Conservation (phyloP, 2,797 vertebrate genomes). For the Crypturellus tataupa region DNA sequence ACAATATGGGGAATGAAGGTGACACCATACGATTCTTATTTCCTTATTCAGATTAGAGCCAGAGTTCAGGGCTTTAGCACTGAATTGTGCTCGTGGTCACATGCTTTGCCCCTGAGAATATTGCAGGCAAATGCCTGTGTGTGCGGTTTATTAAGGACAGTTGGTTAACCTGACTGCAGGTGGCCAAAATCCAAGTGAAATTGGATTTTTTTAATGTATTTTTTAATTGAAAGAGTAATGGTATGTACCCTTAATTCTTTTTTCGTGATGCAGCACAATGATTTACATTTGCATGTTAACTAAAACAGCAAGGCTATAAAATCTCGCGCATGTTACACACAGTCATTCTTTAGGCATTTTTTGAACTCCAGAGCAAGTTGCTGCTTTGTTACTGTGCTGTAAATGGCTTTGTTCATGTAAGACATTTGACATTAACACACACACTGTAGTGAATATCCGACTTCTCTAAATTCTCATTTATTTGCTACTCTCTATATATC, state of each 20-base stretch:
- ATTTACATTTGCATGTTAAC: not conserved
- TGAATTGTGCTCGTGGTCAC: not conserved
- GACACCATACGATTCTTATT: not conserved
- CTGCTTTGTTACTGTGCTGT: constrained; percentile 12
- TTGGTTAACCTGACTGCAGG: not conserved
- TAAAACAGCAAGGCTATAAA: constrained; percentile 16
- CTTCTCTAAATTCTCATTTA: constrained; percentile 24
- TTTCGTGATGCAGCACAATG: not conserved
- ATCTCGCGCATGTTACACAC: not conserved
- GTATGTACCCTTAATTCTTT: not conserved
- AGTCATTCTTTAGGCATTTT: not conserved
- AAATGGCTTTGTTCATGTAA: not conserved
- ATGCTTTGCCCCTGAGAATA: not conserved
- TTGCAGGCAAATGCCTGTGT: not conserved
- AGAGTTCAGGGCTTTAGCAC: not conserved
- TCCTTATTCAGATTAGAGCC: not conserved
- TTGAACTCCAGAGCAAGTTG: not conserved
- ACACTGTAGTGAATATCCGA: not conserved
- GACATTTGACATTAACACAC: not conserved
- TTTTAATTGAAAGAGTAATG: not conserved
- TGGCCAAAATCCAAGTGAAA: not conserved
- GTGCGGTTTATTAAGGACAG: not conserved
- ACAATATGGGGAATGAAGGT: not conserved
- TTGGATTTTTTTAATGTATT: not conserved
- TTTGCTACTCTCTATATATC: not conserved